phyloP scores from a whole-genome alignment of 2,113 vertebrate genomes.

The Cromileptes altivelis region DNA sequence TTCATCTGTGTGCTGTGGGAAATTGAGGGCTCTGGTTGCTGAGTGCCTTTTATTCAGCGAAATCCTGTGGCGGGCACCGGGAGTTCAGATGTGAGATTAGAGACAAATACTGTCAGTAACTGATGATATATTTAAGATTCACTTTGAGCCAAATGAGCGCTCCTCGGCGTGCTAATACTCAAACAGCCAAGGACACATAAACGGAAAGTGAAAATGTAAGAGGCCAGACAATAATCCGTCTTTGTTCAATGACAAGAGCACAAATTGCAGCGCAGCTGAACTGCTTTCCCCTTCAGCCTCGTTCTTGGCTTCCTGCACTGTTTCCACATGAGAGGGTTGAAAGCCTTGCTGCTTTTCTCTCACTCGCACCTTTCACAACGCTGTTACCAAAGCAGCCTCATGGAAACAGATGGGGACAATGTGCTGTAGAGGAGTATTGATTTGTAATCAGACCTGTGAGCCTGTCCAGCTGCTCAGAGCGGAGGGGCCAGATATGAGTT shows the following conservation, averaged over 20 bases:
- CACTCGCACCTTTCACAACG: slow-evolving; percentile 54
- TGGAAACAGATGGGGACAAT: slow-evolving; percentile 37
- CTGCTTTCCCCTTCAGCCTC: slow-evolving; percentile 51
- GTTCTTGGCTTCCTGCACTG: slow-evolving; percentile 58
- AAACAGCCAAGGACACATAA: slow-evolving; percentile 31
- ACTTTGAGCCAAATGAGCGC: slow-evolving; percentile 16
- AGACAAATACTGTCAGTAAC: slow-evolving; percentile 40
- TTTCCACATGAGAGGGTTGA: slow-evolving; percentile 72
- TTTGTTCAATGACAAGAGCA: slow-evolving; percentile 59
- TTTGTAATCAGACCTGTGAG: slow-evolving; percentile 48
- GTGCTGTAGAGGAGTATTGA: slow-evolving; percentile 63
- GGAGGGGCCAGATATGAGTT: not conserved
- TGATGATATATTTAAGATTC: slow-evolving; percentile 45
- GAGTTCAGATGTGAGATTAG: slow-evolving; percentile 43
- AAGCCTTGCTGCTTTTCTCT: slow-evolving; percentile 58
- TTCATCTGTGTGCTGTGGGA: slow-evolving; percentile 17
- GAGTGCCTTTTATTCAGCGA: slow-evolving; percentile 19
- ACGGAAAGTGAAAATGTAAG: slow-evolving; percentile 37
- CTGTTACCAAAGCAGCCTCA: slow-evolving; percentile 63
- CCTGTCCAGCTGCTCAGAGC: slow-evolving; percentile 30
- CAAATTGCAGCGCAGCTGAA: slow-evolving; percentile 44
- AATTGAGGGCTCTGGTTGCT: slow-evolving; percentile 28
- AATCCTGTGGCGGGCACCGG: not conserved
- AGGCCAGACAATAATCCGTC: slow-evolving; percentile 49
- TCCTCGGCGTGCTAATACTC: slow-evolving; percentile 15